Percentiles rank a stretch among this genome's conserved stretches.
These are phyloP conservation scores for Myotis planiceps DNA, from an alignment of 2,797 vertebrate genomes.

Conservation along the genomic window DNA sequence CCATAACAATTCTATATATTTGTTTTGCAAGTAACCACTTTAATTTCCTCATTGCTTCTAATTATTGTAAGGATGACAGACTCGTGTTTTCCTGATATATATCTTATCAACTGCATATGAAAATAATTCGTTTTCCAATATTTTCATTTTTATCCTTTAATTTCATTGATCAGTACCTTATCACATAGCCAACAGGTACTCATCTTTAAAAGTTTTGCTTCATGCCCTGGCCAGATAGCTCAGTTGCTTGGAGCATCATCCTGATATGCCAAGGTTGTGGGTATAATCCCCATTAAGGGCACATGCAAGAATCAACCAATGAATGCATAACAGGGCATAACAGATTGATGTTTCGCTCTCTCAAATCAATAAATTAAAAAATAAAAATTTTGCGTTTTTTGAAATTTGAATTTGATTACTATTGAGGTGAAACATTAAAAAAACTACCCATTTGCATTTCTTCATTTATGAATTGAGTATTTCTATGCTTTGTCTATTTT, in stretches of 20 bases:
- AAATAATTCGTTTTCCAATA: background rate
- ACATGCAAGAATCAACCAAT: background rate
- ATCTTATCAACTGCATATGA: background rate
- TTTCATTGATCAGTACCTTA: background rate
- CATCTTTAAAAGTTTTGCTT: background rate
- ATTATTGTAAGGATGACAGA: background rate
- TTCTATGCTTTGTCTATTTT: conserved; percentile 14
- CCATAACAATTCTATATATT: background rate
- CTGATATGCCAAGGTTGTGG: background rate
- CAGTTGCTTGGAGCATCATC: background rate
- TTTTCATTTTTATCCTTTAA: background rate
- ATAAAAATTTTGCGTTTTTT: background rate
- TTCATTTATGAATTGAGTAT: background rate
- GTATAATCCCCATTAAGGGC: background rate
- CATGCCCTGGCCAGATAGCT: background rate
- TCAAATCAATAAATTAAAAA: background rate
- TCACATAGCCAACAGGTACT: background rate
- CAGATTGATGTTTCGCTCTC: background rate
- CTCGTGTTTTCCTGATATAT: background rate
- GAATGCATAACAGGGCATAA: background rate
- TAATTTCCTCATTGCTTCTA: background rate
- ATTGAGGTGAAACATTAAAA: background rate
- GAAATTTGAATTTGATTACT: background rate
- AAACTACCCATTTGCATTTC: background rate
- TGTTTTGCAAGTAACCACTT: background rate